Base-by-base conservation (phyloP, 2,113 vertebrate species). In the Alces alces region DNA sequence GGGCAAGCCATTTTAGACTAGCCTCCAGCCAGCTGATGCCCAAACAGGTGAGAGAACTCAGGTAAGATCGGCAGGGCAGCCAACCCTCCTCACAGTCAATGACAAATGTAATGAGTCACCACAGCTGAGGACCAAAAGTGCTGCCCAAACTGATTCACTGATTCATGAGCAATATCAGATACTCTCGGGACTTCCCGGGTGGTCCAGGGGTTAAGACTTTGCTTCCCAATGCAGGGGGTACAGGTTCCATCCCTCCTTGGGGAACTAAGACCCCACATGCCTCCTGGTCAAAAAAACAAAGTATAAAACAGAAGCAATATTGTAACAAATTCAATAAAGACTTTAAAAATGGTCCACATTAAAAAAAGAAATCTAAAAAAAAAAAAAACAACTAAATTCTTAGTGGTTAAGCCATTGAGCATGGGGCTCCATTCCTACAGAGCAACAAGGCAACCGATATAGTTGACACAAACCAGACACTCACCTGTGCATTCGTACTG, bases 401-500 rank as follows among this genome's bases (percentile, higher is more conserved):
- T 33, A 6, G 1, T 47, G 61, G 43, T 50, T 36, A 45, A 94
- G 60, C 25, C 30, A 15, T 1, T 47, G 33, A 43, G 7, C 47
- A 28, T 15, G 3, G 55, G 55, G 33, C 39, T 58, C 11, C 1
- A 23, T 90, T 54, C n/a, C 94, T 54, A 39, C 84, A 36, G 15
- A 43, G 61, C 50, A 93, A 47, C 39, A 28, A 70, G 45, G 55
- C 3, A 80, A 61, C 25, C 2, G 52, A 55, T 0, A 27, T 0
- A 27, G 28, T 47, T 1, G 79, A 86, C 96, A 54, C 13, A 92
- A 43, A 93, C 1, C 13, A 4, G 47, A 97, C 57, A 98, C 99
- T 98, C 58, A 99, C 99, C 99, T 98, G 99, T 99, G 84, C 99
- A 99, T 97, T 99, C 99, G 21, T 99, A 98, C 55, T 99, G 99